Evolutionary conservation across 1,140 invertebrate genomes (phyloP).

Genomic region (Bombyx mandarina): DNA sequence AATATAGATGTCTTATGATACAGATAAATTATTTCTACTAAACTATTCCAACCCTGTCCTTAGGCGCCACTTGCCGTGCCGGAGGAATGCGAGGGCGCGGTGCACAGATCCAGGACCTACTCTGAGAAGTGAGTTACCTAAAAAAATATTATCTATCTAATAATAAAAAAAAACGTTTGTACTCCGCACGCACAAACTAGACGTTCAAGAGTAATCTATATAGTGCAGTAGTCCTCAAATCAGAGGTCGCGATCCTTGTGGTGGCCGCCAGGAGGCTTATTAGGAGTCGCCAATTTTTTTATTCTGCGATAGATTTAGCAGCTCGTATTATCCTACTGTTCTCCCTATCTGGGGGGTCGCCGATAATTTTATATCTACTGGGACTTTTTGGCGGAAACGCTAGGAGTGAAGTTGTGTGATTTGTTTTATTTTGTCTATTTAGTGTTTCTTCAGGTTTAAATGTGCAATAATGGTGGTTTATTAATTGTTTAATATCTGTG

Average conservation of each 20-base stretch:
- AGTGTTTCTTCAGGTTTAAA: too few species aligned
- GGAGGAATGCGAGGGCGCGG: conserved; percentile 27
- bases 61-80: conserved; percentile 43
- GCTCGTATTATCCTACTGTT: not conserved
- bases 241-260: too few species aligned
- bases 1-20: not conserved
- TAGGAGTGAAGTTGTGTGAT: too few species aligned
- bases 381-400: too few species aligned
- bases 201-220: too few species aligned
- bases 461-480: too few species aligned
- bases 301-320: not conserved
- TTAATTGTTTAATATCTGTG: too few species aligned
- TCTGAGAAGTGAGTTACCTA: conserved; percentile 24
- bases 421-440: too few species aligned
- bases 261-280: not conserved
- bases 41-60: conserved; percentile 1
- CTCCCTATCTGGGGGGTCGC: not conserved
- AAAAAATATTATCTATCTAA: too few species aligned
- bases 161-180: too few species aligned
- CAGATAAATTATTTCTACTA: not conserved
- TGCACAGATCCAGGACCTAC: conserved; percentile 32
- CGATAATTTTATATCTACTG: not conserved
- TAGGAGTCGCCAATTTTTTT: not conserved
- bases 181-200: too few species aligned
- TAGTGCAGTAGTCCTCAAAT: too few species aligned